phyloP scores from a whole-genome alignment of 2,113 vertebrate species.

The Dromaius novaehollandiae region DNA sequence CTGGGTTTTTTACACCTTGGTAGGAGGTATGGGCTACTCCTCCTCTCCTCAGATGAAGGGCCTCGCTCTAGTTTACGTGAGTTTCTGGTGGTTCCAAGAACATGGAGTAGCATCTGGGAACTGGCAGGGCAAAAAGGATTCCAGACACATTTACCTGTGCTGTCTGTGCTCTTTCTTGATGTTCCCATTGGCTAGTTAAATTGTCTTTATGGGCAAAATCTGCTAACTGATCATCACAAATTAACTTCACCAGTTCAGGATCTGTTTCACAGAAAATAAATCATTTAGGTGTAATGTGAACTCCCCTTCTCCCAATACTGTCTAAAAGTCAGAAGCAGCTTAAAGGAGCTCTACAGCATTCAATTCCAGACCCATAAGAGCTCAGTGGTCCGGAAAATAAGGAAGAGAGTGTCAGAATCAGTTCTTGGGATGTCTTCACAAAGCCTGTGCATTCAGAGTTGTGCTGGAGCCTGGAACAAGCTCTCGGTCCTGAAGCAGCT shows the following conservation, averaged over 20 bases:
- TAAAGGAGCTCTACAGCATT: constrained; percentile 25
- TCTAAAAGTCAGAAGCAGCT: constrained; percentile 28
- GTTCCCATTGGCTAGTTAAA: not conserved
- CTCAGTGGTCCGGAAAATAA: constrained; percentile 61
- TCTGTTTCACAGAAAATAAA: not conserved
- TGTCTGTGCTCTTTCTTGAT: not conserved
- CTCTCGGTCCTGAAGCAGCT: not conserved
- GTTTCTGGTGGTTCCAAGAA: not conserved
- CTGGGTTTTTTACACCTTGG: not conserved
- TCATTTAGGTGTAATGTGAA: not conserved
- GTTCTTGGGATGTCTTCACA: constrained; percentile 32
- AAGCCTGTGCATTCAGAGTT: not conserved
- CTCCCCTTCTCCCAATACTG: not conserved
- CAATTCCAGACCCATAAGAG: constrained; percentile 16
- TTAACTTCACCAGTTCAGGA: not conserved
- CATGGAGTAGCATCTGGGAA: not conserved
- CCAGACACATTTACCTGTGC: not conserved
- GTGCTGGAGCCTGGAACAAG: not conserved
- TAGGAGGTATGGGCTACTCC: not conserved
- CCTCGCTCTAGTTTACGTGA: not conserved
- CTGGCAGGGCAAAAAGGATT: not conserved
- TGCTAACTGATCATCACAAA: not conserved
- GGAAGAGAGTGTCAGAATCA: constrained; percentile 29
- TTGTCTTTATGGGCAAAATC: not conserved
- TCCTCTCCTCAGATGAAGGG: not conserved